Evolutionary conservation across 2,888 invertebrate species (phyloP), one percentile per base, ranked within the genome.

Genomic region (Anodontia alba): DNA sequence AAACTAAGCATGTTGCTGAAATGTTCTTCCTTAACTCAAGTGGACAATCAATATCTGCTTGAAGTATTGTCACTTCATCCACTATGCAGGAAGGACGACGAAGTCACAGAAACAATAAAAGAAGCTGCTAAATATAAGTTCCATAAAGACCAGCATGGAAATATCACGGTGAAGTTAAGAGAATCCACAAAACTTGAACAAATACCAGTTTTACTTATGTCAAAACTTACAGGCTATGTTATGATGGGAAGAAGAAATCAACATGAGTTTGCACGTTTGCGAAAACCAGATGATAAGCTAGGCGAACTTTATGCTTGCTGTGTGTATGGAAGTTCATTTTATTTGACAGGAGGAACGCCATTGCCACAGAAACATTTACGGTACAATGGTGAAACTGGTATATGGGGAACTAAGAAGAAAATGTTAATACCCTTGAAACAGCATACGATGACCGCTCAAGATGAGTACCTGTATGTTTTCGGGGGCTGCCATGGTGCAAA

Each of bases 31-130:
- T 62, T 80, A 31, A 77, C 72, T n/a, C 77, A 79, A 26, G 54
- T 83, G 10, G 74, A 71, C 38, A 42, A 42, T 10, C 68, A 80
- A 20, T 46, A 42, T 29, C 38, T 83, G 15, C 29, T 77, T 5
- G 83, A 83, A 42, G 68, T 76, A 43, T 77, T 83, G 10, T 71
- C 68, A 1, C 80, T 83, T 36, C 72, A 83, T 51, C 75, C 70
- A 7, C 17, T 80, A 17, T 71, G 79, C 10, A 26, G 83, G 62
- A 46, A 57, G 12, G 71, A 33, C 33, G 77, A 83, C 23, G 54
- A 36, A 29, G 83, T 76, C 15, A 57, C 75, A 3, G 49, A 42
- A 54, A 46, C 67, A n/a, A 74, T 80, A 1, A 66, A 68, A 36
- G 71, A 77, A 8, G 77, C 75, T 17, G 38, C 80, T 8, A 69